These are phyloP conservation scores for Intellagama lesueurii DNA, from an alignment of 2,797 vertebrate species.

Conservation along the genomic window DNA sequence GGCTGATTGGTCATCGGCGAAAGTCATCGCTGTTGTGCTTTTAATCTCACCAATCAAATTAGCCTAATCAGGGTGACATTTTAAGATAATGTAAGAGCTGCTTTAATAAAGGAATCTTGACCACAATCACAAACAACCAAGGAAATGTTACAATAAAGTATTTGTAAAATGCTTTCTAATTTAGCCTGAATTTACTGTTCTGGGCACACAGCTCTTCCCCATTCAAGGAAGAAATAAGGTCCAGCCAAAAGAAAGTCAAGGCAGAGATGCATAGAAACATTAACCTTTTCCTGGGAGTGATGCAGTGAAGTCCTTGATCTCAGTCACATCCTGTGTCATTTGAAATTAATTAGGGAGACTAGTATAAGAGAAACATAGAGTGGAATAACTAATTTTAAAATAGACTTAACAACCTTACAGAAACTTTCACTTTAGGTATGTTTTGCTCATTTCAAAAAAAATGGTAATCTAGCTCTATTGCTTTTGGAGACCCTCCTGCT, in stretches of 20 bases:
- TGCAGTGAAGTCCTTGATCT: background rate
- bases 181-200: constrained; percentile 60
- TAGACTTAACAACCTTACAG: background rate
- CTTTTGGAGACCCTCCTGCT: background rate
- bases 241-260: constrained; percentile 18
- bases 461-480: background rate
- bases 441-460: background rate
- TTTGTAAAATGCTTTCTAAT: constrained; percentile 59
- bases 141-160: constrained; percentile 61
- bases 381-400: background rate
- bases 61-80: constrained; percentile 47
- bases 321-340: background rate
- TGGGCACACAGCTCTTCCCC: constrained; percentile 36
- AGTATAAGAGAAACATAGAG: background rate
- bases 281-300: background rate
- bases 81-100: constrained; percentile 35
- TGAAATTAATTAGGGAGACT: background rate
- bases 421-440: no score
- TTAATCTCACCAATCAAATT: constrained; percentile 48
- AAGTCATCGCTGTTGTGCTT: constrained; percentile 43
- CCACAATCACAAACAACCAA: constrained; percentile 67
- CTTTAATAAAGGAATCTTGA: constrained; percentile 63
- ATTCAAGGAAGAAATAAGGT: constrained; percentile 34
- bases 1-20: constrained; percentile 46
- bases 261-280: background rate